Evolutionary conservation across 2,797 vertebrate species (phyloP).

Genomic region (Amblyraja radiata): DNA sequence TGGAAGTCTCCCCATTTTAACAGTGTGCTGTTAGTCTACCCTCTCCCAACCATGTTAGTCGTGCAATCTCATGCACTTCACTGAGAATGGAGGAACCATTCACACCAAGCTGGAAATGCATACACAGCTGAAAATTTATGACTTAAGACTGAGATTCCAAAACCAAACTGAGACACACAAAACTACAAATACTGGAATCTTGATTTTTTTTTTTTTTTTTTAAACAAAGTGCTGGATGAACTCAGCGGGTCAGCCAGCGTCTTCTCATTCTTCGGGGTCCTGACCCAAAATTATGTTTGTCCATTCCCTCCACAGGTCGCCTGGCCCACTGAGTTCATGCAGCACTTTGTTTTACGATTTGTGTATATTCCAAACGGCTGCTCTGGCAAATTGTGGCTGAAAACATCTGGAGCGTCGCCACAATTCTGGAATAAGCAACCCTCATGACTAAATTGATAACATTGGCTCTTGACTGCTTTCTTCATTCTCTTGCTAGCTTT

Average conservation of each 20-base stretch:
- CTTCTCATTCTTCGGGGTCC: too few relatives aligned
- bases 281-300: too few relatives aligned
- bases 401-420: not conserved
- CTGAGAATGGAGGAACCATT: not conserved
- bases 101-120: not conserved
- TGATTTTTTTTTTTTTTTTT: too few relatives aligned
- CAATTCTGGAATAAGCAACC: not conserved
- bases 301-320: too few relatives aligned
- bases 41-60: not conserved
- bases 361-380: not conserved
- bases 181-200: too few relatives aligned
- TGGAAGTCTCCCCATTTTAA: not conserved
- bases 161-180: too few relatives aligned
- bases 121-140: not conserved
- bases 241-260: too few relatives aligned
- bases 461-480: not conserved
- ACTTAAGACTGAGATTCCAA: not conserved
- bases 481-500: not conserved
- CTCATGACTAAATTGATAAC: not conserved
- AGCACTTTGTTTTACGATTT: too few relatives aligned
- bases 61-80: not conserved
- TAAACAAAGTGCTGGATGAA: too few relatives aligned
- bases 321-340: too few relatives aligned
- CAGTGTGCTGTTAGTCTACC: not conserved
- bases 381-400: not conserved